Evolutionary conservation across 2,113 vertebrate genomes (phyloP), one percentile per base, ranked within the genome.

Genomic region (Promerops cafer): DNA sequence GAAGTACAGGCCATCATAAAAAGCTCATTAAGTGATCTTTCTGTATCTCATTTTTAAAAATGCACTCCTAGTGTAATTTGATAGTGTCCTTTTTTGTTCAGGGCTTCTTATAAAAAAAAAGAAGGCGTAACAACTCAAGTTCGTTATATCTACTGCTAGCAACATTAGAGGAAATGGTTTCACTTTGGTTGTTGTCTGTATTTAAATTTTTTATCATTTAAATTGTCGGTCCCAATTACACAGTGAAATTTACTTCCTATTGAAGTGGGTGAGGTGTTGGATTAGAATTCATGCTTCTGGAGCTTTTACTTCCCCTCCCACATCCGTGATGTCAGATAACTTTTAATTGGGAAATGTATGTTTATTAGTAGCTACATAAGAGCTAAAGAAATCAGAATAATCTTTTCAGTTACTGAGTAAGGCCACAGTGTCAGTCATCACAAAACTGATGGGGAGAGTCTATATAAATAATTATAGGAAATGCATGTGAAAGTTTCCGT

Each of bases 391-490:
- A 87, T 80, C 42, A 77, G 69, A 89, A 89, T 66, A 60, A 79
- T 63, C n/a, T 83, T 82, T 90, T 87, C 50, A 79, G 71, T 87
- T 93, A 64, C 35, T 93, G 53, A 81, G 28, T 88, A 87, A 71
- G 63, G 40, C 65, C 53, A 60, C 50, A 61, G 74, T 82, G 70
- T 82, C 71, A 79, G 52, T 70, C 56, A 71, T 88, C 69, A 84
- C 37, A 70, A 90, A 87, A 84, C 20, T 80, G 30, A 61, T 87
- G 57, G 59, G 50, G 13, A 16, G 37, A 56, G 24, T 70, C 75
- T 93, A 89, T 94, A 66, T 92, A 86, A 92, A 77, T 77, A 89
- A 77, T 85, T 94, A 57, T 52, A 77, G 76, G 75, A 92, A 92
- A 94, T 77, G 16, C 49, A 77, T n/a, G 23, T 92, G 59, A 33